Evolutionary conservation across 53 echinoderm and acorn worm species (phyloP).

Genomic region (Luidia sarsii): DNA sequence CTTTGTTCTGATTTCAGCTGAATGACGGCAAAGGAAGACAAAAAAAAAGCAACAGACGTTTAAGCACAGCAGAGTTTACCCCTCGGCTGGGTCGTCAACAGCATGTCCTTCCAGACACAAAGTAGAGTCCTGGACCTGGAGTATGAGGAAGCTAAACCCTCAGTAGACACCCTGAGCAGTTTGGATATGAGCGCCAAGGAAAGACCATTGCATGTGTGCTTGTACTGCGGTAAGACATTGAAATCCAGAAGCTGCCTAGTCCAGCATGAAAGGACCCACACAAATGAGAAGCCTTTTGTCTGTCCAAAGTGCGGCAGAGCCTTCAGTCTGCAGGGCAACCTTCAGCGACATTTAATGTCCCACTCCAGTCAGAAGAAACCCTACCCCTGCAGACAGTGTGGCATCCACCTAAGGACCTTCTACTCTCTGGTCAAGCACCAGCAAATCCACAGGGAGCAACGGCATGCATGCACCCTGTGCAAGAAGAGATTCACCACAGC

Average conservation of each 20-base stretch:
- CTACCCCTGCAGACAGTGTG: conserved; percentile 8
- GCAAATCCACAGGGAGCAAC: conserved; percentile 18
- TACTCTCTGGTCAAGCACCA: not conserved
- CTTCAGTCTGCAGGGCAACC: not conserved
- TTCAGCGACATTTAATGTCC: not conserved
- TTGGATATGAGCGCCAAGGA: not conserved
- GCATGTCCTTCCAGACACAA: too few species aligned
- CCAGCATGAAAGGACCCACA: conserved; percentile 33
- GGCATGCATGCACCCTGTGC: conserved; percentile 15
- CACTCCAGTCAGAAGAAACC: not conserved
- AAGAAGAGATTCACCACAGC: not conserved
- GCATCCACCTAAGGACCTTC: not conserved
- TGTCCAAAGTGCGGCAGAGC: conserved; percentile 32
- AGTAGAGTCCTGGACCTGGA: too few species aligned
- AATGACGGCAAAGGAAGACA: too few species aligned
- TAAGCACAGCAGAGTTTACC: too few species aligned
- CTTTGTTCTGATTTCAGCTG: too few species aligned
- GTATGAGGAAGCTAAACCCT: too few species aligned
- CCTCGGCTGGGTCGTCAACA: too few species aligned
- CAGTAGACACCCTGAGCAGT: too few species aligned
- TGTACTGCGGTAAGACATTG: conserved; percentile 12
- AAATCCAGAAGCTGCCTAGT: not conserved
- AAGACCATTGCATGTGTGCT: not conserved
- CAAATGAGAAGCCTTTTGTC: conserved; percentile 34
- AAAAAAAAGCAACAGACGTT: too few species aligned